A percentile compares a stretch with the other conserved stretches of the same genome.
Conservation (phyloP, 2,888 invertebrate species). For the Habroteleia sp. region DNA sequence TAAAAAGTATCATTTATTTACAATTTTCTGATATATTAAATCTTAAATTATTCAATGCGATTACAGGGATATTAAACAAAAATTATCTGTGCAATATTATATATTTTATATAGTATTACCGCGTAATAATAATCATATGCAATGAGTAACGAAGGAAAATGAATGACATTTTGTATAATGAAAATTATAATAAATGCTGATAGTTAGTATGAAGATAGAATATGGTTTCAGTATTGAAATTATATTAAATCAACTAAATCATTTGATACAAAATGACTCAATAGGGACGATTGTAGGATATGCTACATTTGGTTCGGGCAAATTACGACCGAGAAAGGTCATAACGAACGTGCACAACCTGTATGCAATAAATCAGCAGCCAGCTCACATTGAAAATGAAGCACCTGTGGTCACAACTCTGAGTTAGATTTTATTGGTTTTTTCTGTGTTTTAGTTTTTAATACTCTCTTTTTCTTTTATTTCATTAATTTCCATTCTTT, state of each 20-base stretch:
- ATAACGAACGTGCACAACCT: conserved; percentile 47
- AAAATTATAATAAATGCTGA: conserved; percentile 16
- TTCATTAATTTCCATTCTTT: conserved; percentile 51
- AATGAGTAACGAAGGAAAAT: no score
- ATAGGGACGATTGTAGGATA: conserved; percentile 35
- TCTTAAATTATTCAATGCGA: no score
- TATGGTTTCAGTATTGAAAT: conserved; percentile 23
- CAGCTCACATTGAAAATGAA: conserved; percentile 54
- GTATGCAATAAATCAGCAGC: conserved; percentile 59
- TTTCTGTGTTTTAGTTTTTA: conserved; percentile 13
- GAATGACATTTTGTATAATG: not conserved
- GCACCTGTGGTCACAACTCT: conserved; percentile 50
- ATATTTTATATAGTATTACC: no score
- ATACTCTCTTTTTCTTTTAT: conserved; percentile 38
- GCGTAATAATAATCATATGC: no score
- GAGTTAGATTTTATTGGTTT: conserved; percentile 21
- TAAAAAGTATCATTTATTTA: no score
- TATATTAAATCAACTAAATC: conserved; percentile 32
- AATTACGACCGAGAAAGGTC: conserved; percentile 51
- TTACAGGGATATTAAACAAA: no score
- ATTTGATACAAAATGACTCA: conserved; percentile 45
- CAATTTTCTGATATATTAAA: no score
- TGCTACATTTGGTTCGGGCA: conserved; percentile 43
- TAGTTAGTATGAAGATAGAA: conserved; percentile 15
- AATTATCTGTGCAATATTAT: no score